Base-by-base conservation (phyloP, 2,888 invertebrate species). In the Drosophila borborema region DNA sequence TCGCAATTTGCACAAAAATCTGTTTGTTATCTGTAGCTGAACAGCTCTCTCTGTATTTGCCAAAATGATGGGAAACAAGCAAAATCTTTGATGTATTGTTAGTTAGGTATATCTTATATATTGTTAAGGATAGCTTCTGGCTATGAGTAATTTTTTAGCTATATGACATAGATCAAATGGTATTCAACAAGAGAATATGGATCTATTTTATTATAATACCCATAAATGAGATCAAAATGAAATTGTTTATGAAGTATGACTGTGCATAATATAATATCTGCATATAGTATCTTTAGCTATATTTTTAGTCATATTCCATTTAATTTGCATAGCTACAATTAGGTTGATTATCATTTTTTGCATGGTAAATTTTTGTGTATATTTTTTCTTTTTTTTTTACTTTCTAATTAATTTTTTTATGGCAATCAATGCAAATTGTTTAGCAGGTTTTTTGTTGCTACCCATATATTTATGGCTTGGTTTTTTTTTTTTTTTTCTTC, bases 1-100 rank as follows among this genome's bases (percentile, higher is more conserved):
- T 23, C 54, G 46, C 36, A 55, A 72, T 63, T 53, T 72, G 43
- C 67, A 10, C 7, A 62, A 49, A 66, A 73, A 71, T 56, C 54
- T n/a, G 18, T 51, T 41, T 38, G 31, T 9, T 48, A 2, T 54
- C 23, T 10, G 9, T 58, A 38, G 40, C 49, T 38, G 5, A 51
- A 20, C 8, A 53, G 58, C 23, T 23, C 23, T 23, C 23, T 4
- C 23, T 23, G 23, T 23, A 23, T 23, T 20, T 20, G 20, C 20
- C 20, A 20, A 20, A 51, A 18, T 18, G 6, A 2, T 20, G 34
- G 14, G 34, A 36, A 46, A 70, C 48, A 70, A 49, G 43, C 41
- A 23, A 31, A 9, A 16, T 36, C 56, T 64, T 71, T 71, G 43
- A 56, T 60, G n/a, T 0, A 9, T 12, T 12, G n/a, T 9, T 28